Evolutionary conservation across 2,797 vertebrate species (phyloP).

Genomic region (Pangasius krempfi): DNA sequence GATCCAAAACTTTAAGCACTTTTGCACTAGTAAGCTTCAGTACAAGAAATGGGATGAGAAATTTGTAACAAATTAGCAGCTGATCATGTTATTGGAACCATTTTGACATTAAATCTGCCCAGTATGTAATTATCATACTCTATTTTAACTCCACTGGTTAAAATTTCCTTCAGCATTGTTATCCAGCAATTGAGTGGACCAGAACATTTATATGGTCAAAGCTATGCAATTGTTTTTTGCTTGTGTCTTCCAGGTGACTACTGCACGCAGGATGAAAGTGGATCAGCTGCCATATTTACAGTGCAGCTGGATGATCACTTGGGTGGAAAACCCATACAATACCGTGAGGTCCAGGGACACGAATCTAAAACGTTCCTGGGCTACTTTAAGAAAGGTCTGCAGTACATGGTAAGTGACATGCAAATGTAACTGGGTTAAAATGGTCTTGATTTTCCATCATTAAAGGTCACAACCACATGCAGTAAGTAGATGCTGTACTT

Average conservation of each 20-base stretch:
- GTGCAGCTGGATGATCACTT: conserved; percentile 96
- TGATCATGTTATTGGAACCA: background rate
- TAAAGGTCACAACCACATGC: background rate
- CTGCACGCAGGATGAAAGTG: conserved; percentile 93
- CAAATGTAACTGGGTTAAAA: too few species aligned
- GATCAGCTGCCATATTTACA: conserved; percentile 93
- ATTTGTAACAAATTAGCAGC: background rate
- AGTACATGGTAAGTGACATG: conserved; percentile 85
- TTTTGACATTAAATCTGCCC: background rate
- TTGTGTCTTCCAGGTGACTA: conserved; percentile 77
- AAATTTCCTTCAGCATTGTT: background rate
- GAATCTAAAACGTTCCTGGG: conserved; percentile 91
- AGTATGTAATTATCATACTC: background rate
- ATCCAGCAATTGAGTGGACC: background rate
- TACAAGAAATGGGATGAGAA: background rate
- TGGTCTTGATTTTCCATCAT: background rate
- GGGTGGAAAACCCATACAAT: conserved; percentile 89
- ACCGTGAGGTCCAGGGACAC: conserved; percentile 90
- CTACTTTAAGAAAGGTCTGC: conserved; percentile 95
- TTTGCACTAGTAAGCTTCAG: background rate
- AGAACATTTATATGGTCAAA: background rate
- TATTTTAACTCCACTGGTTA: background rate
- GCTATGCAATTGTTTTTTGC: background rate
- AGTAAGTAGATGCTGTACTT: background rate
- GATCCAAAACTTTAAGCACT: background rate